These are phyloP conservation scores for Molossus alvarezi DNA, from an alignment of 2,797 vertebrate species.

Conservation along the genomic window DNA sequence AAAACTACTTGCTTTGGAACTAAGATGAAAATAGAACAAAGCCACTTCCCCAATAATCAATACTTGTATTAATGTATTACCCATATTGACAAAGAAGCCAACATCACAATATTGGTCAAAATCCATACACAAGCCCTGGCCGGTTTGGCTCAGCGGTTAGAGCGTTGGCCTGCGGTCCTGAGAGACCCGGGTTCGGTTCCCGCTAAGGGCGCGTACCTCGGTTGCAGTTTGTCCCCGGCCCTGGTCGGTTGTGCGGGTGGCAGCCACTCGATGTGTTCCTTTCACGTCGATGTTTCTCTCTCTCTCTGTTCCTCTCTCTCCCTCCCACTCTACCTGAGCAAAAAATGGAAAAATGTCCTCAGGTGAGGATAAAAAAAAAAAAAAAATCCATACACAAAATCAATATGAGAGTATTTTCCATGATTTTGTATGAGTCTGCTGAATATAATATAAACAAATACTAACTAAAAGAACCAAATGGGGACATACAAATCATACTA, in stretches of 20 bases:
- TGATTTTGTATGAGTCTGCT: conserved; percentile 60
- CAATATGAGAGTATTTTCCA: neutral
- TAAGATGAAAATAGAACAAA: conserved; percentile 68
- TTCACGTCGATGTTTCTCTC: too few species aligned
- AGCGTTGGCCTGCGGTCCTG: too few species aligned
- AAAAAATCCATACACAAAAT: neutral
- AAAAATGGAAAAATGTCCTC: too few species aligned
- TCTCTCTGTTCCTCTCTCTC: too few species aligned
- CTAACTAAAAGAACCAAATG: conserved; percentile 35
- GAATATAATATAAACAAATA: conserved; percentile 58
- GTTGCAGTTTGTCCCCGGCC: too few species aligned
- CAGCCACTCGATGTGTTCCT: too few species aligned
- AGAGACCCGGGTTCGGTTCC: too few species aligned
- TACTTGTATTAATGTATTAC: conserved; percentile 33
- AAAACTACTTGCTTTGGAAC: conserved; percentile 58
- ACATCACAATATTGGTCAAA: conserved; percentile 33
- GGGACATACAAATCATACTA: conserved; percentile 51
- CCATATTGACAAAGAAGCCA: conserved; percentile 20
- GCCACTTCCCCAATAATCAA: neutral
- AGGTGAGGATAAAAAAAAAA: too few species aligned
- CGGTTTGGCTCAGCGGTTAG: too few species aligned
- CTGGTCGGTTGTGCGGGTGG: too few species aligned
- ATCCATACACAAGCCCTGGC: neutral
- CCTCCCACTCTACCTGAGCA: too few species aligned
- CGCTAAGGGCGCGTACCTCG: too few species aligned